A percentile compares a stretch with the other conserved stretches of the same genome.
phyloP scores from a whole-genome alignment of 92 coral and sea anemone species.

The Epizoanthus rinbou region DNA sequence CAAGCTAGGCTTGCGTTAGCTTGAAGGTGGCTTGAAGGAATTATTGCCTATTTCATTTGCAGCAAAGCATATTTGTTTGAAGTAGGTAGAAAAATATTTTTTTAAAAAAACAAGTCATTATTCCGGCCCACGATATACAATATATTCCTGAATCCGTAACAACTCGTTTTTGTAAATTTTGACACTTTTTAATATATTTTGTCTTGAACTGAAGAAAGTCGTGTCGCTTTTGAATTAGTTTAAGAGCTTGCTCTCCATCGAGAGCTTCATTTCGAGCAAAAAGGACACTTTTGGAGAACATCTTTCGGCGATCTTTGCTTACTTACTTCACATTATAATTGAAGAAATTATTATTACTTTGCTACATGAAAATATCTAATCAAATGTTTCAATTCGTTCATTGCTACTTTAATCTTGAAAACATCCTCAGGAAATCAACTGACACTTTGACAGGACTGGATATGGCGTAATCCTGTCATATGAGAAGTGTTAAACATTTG shows the following conservation, averaged over 20 bases:
- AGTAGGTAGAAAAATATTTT: too few species aligned
- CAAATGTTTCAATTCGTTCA: neutral
- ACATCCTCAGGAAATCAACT: constrained; percentile 22
- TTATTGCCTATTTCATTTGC: too few species aligned
- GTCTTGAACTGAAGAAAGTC: neutral
- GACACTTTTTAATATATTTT: constrained; percentile 7
- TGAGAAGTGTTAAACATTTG: neutral
- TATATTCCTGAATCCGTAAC: neutral
- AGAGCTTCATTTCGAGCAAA: too few species aligned
- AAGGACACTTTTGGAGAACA: too few species aligned
- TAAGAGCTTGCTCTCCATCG: too few species aligned
- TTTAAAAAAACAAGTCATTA: too few species aligned
- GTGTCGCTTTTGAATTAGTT: neutral
- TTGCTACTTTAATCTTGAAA: neutral
- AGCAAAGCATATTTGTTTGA: too few species aligned
- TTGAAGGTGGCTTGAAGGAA: too few species aligned
- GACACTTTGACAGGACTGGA: neutral
- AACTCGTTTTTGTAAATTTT: neutral
- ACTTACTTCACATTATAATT: neutral
- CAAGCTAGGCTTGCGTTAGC: neutral
- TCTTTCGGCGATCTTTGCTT: neutral
- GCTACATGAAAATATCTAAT: neutral
- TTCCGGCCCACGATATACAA: neutral
- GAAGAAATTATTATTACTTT: neutral
- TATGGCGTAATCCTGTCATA: neutral